Evolutionary conservation across 2,113 vertebrate genomes (phyloP), one percentile per base, ranked within the genome.

Genomic region (Hydrochoerus hydrochaeris): DNA sequence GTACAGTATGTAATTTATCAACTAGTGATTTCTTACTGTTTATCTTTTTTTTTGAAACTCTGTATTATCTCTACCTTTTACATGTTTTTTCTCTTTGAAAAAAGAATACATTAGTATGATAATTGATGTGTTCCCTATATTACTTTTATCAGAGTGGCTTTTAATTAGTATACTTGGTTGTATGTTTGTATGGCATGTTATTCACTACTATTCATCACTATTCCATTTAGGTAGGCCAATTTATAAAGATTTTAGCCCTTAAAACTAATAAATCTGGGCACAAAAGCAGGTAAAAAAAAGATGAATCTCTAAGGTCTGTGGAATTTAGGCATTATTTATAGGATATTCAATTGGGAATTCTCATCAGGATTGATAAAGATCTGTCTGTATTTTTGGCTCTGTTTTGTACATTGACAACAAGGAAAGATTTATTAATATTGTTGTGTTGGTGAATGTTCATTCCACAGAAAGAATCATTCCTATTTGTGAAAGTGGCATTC

Each of bases 101-200:
- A n/a, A 65, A 65, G 28, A 63, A 28, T 20, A 85, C 28, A 63
- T 82, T 9, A 46, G 5, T 30, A 19, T 81, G 52, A 60, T 69
- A 30, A 5, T 69, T 95, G 69, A 2, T 88, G 11, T 2, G 58
- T 58, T 90, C 38, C 7, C 24, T 93, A 57, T 58, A 44, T 80
- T 58, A 7, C 13, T 41, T 57, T 44, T 26, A 67, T 82, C 41
- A 80, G 86, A 80, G 77, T 57, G n/a, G 1, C 32, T 85, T 82
- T 92, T 77, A 81, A 82, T 75, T 89, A 78, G 24, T 86, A 81
- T 62, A 77, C 41, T 62, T 92, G 71, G 78, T 38, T 60, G 30
- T 41, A 52, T 54, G 60, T 28, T 88, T 91, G 3, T 80, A 90
- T 65, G 32, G 63, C 80, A 30, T 8, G 60, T 49, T 87, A 86